Evolutionary conservation across 1,140 invertebrate genomes (phyloP).

Genomic region (Diachasmimorpha longicaudata): DNA sequence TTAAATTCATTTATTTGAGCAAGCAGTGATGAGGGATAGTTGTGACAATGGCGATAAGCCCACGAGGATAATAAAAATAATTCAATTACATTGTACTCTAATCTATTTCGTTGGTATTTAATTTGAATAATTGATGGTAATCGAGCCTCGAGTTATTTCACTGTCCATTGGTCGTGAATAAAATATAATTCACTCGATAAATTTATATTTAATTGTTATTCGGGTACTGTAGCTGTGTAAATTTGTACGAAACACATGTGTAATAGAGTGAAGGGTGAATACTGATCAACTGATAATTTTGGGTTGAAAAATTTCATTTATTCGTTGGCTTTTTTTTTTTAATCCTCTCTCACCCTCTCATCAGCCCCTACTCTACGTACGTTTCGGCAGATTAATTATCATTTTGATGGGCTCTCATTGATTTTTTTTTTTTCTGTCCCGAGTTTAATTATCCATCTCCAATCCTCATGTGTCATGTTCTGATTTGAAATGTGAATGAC

Average conservation of each 20-base stretch:
- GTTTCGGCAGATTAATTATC: too few species aligned
- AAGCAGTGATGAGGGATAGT: neutral
- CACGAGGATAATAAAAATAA: neutral
- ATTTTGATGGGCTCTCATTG: too few species aligned
- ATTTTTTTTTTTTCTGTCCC: too few species aligned
- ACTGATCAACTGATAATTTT: too few species aligned
- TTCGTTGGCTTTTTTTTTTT: too few species aligned
- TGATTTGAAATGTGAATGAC: too few species aligned
- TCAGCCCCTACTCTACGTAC: too few species aligned
- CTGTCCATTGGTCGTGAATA: neutral
- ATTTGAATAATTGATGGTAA: neutral
- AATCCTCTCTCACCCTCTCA: too few species aligned
- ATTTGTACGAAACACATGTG: neutral
- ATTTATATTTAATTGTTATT: neutral
- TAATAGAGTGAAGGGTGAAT: neutral
- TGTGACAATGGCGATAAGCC: neutral
- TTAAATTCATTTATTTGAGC: neutral
- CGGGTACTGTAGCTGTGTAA: neutral
- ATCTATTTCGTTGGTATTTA: neutral
- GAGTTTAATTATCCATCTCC: too few species aligned
- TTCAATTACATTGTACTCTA: neutral
- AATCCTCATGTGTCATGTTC: too few species aligned
- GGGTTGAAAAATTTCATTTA: too few species aligned
- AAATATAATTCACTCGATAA: neutral
- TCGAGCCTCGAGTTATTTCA: neutral